Evolutionary conservation across 23 tunicate genomes (phyloP).

Genomic region (Halocynthia roretzi): DNA sequence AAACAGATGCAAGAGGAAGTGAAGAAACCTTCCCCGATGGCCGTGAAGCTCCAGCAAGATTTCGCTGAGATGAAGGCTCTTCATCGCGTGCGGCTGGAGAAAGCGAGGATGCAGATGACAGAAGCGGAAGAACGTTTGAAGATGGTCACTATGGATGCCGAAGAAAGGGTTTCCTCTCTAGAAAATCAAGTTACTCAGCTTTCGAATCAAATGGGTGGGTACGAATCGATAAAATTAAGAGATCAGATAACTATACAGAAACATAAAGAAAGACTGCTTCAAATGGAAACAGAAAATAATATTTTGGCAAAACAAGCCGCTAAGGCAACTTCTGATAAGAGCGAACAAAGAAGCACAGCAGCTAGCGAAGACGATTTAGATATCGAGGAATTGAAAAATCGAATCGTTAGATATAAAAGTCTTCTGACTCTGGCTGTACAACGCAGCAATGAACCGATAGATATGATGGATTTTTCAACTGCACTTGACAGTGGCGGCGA

Average conservation of each 20-base stretch:
- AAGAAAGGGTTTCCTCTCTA: conserved; percentile 68
- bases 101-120: conserved; percentile 41
- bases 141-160: conserved; percentile 37
- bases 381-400: conserved; percentile 55
- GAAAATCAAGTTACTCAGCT: conserved; percentile 62
- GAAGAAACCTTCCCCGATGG: conserved; percentile 63
- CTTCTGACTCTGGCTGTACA: conserved; percentile 48
- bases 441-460: conserved; percentile 54
- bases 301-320: conserved; percentile 42
- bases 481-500: conserved; percentile 26
- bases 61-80: conserved; percentile 55
- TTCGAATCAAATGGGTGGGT: conserved; percentile 66
- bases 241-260: background rate
- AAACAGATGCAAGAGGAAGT: conserved; percentile 57
- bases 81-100: conserved; percentile 42
- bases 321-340: background rate
- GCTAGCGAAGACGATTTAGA: conserved; percentile 43
- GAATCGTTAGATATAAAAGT: conserved; percentile 47
- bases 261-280: conserved; percentile 56
- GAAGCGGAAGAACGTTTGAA: conserved; percentile 51
- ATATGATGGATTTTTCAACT: conserved; percentile 26
- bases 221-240: conserved; percentile 21
- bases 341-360: conserved; percentile 12
- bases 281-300: conserved; percentile 64
- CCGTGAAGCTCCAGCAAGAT: conserved; percentile 56